A percentile compares a stretch with the other conserved stretches of the same genome.
phyloP scores from a whole-genome alignment of 2,888 invertebrate species.

The Sesamia inferens region DNA sequence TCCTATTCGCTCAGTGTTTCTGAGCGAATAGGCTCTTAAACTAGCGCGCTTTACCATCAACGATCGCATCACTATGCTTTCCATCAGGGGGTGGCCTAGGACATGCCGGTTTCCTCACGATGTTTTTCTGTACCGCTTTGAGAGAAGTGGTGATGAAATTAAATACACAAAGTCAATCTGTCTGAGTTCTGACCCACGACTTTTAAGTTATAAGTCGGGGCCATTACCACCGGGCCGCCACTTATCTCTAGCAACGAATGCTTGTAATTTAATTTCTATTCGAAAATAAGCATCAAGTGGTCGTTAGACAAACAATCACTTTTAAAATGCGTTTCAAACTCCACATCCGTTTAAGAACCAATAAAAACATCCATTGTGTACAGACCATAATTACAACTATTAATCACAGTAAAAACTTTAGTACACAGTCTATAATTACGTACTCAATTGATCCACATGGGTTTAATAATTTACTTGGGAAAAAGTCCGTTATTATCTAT shows the following conservation, averaged over 20 bases:
- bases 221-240: background rate
- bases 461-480: constrained; percentile 29
- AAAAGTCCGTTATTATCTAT: constrained; percentile 42
- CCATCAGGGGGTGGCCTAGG: too few relatives aligned
- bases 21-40: too few relatives aligned
- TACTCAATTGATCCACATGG: constrained; percentile 43
- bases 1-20: too few relatives aligned
- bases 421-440: constrained; percentile 49
- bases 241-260: background rate
- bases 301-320: constrained; percentile 31
- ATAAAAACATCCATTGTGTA: constrained; percentile 52
- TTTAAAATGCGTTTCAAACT: constrained; percentile 36
- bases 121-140: background rate
- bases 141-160: background rate
- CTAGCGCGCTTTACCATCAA: too few relatives aligned
- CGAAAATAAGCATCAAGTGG: constrained; percentile 9
- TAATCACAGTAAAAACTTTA: constrained; percentile 49
- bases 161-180: background rate
- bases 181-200: background rate
- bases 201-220: background rate
- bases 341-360: constrained; percentile 44
- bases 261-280: constrained; percentile 26
- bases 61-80: too few relatives aligned
- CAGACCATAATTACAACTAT: constrained; percentile 45
- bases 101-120: background rate